Conservation (phyloP, 2,888 invertebrate genomes). For the Apotomis turbidana region DNA sequence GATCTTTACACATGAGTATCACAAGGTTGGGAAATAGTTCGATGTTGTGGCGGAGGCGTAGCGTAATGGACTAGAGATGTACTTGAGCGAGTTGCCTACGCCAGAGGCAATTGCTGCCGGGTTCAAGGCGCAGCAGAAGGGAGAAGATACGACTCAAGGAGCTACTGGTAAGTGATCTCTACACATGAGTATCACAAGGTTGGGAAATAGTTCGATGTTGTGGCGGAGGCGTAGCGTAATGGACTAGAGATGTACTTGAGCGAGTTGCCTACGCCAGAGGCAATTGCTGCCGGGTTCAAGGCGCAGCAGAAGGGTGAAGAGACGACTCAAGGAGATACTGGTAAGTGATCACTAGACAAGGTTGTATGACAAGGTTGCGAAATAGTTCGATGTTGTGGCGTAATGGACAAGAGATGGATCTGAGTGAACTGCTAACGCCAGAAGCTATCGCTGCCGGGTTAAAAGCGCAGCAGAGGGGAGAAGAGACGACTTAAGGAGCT, state of each 20-base stretch:
- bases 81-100: constrained; percentile 93
- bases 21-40: constrained; percentile 93
- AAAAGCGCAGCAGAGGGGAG: too few species aligned
- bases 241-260: neutral
- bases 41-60: constrained; percentile 91
- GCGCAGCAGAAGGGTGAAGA: constrained; percentile 70
- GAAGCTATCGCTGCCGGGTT: too few species aligned
- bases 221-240: too few species aligned
- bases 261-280: constrained; percentile 85
- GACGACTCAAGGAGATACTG: constrained; percentile 59
- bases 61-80: constrained; percentile 89
- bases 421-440: neutral
- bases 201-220: constrained; percentile 88
- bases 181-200: constrained; percentile 71
- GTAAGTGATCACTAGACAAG: constrained; percentile 47
- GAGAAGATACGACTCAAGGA: constrained; percentile 65
- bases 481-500: too few species aligned
- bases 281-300: constrained; percentile 58
- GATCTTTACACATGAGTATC: too few species aligned
- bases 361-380: too few species aligned
- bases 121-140: constrained; percentile 60
- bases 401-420: neutral
- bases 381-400: neutral
- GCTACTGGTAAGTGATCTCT: constrained; percentile 56
- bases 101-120: constrained; percentile 80